Evolutionary conservation across 1,140 invertebrate genomes (phyloP), one percentile per base, ranked within the genome.

Genomic region (Diachasma alloeum): DNA sequence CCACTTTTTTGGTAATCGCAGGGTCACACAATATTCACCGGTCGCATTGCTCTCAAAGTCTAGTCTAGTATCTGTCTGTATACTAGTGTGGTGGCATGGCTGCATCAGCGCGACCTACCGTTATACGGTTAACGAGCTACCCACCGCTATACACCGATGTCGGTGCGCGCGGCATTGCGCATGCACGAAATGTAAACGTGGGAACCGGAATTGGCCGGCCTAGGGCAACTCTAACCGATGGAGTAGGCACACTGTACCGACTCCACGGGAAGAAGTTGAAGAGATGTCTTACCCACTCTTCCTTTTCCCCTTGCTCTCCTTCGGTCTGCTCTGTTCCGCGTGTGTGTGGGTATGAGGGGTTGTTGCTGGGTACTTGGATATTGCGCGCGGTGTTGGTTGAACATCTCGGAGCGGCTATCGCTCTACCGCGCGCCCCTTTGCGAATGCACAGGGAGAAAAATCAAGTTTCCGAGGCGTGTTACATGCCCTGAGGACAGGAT

Each of bases 141-240:
- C 87, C 79, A 77, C 78, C 81, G 82, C 78, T 77, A 77, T 79
- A 76, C 78, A 72, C 79, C 74, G 56, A 59, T 72, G 76, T 76
- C 59, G 59, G 59, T 63, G 79, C 81, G 42, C 80, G 81, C 68
- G 83, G 86, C 85, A 88, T 89, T 88, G 88, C 88, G 87, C 88
- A 90, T 90, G 88, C 88, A 88, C 87, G 88, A 90, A 89, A 90
- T 90, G 87, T 89, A 88, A 89, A 90, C 88, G 88, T 90, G 88
- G 88, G 88, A 89, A 90, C 88, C 88, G 88, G 88, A 90, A 89
- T 88, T 87, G 87, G 85, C 81, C 81, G 81, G 84, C 81, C 81
- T 83, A 82, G 81, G 81, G 80, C 82, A 76, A 76, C 75, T 70
- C 75, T 53, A 63, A 63, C 59, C 59, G 59, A 63, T 63, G 24